Evolutionary conservation across 2,113 vertebrate genomes (phyloP).

Genomic region (Turnix velox): DNA sequence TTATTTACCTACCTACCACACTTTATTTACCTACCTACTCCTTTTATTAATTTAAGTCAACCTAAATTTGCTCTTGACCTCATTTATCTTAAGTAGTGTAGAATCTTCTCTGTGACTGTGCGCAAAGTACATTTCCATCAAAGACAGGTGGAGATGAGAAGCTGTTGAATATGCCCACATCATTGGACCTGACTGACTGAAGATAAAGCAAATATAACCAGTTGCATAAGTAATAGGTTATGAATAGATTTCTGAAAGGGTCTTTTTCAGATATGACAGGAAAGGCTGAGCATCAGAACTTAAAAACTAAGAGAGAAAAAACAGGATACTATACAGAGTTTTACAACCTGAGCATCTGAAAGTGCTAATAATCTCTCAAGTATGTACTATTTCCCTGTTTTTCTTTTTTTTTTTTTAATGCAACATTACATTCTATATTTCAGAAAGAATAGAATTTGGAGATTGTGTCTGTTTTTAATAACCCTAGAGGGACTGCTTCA

Average conservation of each 20-base stretch:
- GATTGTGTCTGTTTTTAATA: not conserved
- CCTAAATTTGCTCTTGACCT: not conserved
- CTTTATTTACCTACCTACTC: too few relatives aligned
- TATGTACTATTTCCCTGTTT: not conserved
- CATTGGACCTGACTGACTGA: not conserved
- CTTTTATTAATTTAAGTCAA: not conserved
- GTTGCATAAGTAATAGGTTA: not conserved
- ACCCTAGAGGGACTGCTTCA: not conserved
- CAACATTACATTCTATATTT: not conserved
- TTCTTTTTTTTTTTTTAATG: not conserved
- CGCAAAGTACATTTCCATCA: not conserved
- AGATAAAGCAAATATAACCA: not conserved
- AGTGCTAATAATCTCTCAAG: not conserved
- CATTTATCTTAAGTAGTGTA: not conserved
- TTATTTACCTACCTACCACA: not conserved
- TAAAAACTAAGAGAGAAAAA: not conserved
- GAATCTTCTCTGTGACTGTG: not conserved
- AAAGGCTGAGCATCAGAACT: not conserved
- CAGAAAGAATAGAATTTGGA: not conserved
- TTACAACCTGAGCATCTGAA: not conserved
- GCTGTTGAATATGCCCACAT: not conserved
- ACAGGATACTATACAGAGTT: not conserved
- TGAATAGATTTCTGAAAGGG: not conserved
- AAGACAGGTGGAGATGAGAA: not conserved
- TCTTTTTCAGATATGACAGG: not conserved